Conservation (phyloP, 1,140 invertebrate genomes). For the Drosophila funebris region DNA sequence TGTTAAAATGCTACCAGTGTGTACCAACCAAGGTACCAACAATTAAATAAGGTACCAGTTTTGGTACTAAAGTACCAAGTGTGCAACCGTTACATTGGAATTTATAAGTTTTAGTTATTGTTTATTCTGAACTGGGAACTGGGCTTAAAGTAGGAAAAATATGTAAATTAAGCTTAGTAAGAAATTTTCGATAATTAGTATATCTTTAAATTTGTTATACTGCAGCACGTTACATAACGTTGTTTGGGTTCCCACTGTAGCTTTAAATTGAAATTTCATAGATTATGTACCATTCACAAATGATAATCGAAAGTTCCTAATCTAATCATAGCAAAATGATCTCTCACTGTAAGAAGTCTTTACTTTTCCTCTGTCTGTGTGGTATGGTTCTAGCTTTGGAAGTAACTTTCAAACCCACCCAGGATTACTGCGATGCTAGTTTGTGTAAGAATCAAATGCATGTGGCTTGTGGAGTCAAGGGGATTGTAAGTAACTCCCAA, state of each 20-base stretch:
- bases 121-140: no score
- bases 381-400: background rate
- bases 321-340: slow-evolving; percentile 9
- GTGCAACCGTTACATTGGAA: no score
- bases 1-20: no score
- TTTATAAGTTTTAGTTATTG: no score
- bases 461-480: background rate
- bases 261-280: slow-evolving; percentile 19
- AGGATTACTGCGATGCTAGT: background rate
- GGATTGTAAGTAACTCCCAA: background rate
- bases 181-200: no score
- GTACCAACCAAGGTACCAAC: no score
- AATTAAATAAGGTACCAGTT: no score
- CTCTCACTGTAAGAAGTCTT: slow-evolving; percentile 1
- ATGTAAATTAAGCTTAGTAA: no score
- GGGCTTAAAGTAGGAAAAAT: no score
- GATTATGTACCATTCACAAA: background rate
- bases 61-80: no score
- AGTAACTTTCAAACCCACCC: background rate
- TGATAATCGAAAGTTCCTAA: background rate
- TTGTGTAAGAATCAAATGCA: background rate
- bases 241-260: background rate
- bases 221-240: background rate
- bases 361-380: background rate
- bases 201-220: no score